Conservation (phyloP, 2,797 vertebrate species). For the Lepilemur septentrionalis region DNA sequence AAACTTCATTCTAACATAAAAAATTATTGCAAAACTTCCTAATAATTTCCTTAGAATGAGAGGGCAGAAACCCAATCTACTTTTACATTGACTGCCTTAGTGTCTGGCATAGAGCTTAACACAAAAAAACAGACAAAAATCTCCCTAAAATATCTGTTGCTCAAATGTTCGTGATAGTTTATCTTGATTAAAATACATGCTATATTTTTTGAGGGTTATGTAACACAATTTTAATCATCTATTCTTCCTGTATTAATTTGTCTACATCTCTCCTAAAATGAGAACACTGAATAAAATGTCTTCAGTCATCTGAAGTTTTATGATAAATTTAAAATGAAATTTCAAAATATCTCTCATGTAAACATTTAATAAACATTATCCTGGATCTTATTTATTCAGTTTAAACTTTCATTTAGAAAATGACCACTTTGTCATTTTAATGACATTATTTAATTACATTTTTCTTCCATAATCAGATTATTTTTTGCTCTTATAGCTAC, state of each 20-base stretch:
- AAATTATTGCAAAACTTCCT: neutral
- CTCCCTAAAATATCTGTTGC: neutral
- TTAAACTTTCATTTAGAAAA: neutral
- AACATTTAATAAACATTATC: neutral
- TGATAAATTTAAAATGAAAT: neutral
- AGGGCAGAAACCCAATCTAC: neutral
- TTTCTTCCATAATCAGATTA: neutral
- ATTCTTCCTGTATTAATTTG: neutral
- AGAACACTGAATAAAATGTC: neutral
- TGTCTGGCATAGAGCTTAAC: neutral
- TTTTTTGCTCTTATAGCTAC: neutral
- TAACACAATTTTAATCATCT: neutral
- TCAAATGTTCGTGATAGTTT: neutral
- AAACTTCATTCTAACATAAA: neutral
- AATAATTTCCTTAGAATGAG: neutral
- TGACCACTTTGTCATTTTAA: neutral
- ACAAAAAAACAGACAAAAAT: neutral
- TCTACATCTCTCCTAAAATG: neutral
- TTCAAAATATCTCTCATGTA: neutral
- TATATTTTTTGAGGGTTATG: neutral
- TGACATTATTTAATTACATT: neutral
- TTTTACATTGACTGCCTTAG: neutral
- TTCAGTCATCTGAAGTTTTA: neutral
- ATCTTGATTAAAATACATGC: neutral
- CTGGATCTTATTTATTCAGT: neutral